Percentiles rank a stretch among this genome's conserved stretches.
phyloP scores from a whole-genome alignment of 92 coral and sea anemone genomes.

The Epizoanthus illoricatus region DNA sequence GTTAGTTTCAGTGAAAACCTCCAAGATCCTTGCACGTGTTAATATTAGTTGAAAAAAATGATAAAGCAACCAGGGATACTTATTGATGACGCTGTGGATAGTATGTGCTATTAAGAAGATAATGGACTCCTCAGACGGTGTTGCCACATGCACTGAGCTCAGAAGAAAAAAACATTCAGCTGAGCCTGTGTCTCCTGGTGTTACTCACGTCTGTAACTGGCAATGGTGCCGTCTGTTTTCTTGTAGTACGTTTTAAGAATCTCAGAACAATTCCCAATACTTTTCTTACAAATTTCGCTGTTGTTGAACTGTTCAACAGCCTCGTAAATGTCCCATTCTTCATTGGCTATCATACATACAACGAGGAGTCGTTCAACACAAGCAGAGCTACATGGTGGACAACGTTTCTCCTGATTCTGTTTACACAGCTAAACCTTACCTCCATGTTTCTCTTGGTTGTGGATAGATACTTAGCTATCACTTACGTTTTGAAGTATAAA shows the following conservation, averaged over 20 bases:
- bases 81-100: too few relatives aligned
- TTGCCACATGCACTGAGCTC: neutral
- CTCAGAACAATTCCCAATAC: slow-evolving; percentile 18
- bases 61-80: too few relatives aligned
- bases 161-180: neutral
- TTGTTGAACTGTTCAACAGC: neutral
- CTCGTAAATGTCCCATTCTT: neutral
- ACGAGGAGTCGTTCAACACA: neutral
- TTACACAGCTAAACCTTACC: neutral
- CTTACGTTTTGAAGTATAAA: neutral
- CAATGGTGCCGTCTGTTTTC: slow-evolving; percentile 5
- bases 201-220: neutral
- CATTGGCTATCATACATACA: neutral
- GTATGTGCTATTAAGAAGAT: too few relatives aligned
- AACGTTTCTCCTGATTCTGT: neutral
- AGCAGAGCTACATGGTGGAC: neutral
- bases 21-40: too few relatives aligned
- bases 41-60: too few relatives aligned
- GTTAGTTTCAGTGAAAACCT: too few relatives aligned
- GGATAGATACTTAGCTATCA: neutral
- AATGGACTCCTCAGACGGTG: neutral
- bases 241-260: neutral
- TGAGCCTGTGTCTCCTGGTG: neutral
- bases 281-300: slow-evolving; percentile 2
- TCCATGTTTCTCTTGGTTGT: neutral